Conservation (phyloP, 2,888 invertebrate genomes). For the Lepidocyrtinus sp. region DNA sequence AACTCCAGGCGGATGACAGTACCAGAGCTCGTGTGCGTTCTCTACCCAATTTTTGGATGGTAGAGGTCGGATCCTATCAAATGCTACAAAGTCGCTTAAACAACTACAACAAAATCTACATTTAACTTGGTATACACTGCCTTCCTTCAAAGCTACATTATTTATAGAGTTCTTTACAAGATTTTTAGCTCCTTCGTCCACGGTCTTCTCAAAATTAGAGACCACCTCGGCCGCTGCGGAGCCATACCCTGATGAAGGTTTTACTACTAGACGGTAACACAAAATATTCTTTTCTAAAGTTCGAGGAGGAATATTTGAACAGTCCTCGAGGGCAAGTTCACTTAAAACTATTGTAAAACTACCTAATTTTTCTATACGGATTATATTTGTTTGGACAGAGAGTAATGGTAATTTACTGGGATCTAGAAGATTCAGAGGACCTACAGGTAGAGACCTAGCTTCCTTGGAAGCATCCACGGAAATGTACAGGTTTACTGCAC, state of each 20-base stretch:
- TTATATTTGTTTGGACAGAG: slow-evolving; percentile 35
- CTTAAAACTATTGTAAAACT: slow-evolving; percentile 40
- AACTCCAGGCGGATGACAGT: slow-evolving; percentile 76
- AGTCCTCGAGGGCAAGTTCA: slow-evolving; percentile 48
- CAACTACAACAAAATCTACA: slow-evolving; percentile 73
- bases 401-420: slow-evolving; percentile 12
- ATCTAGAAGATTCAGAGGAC: slow-evolving; percentile 9
- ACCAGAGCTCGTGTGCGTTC: slow-evolving; percentile 77
- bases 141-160: slow-evolving; percentile 55
- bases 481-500: slow-evolving; percentile 65
- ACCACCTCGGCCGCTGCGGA: slow-evolving; percentile 69
- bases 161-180: slow-evolving; percentile 61
- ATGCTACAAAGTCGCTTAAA: slow-evolving; percentile 72
- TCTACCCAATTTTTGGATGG: slow-evolving; percentile 77
- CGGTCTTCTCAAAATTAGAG: slow-evolving; percentile 42
- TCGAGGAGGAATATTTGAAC: slow-evolving; percentile 36
- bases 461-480: slow-evolving; percentile 5
- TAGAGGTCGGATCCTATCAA: slow-evolving; percentile 78
- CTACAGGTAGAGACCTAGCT: too few relatives aligned
- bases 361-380: slow-evolving; percentile 18
- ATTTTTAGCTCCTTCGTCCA: slow-evolving; percentile 53
- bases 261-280: slow-evolving; percentile 74
- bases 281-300: slow-evolving; percentile 56
- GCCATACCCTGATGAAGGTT: slow-evolving; percentile 73
- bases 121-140: slow-evolving; percentile 59